These are phyloP conservation scores for Raja brachyura DNA, from an alignment of 2,113 vertebrate species.

Conservation along the genomic window DNA sequence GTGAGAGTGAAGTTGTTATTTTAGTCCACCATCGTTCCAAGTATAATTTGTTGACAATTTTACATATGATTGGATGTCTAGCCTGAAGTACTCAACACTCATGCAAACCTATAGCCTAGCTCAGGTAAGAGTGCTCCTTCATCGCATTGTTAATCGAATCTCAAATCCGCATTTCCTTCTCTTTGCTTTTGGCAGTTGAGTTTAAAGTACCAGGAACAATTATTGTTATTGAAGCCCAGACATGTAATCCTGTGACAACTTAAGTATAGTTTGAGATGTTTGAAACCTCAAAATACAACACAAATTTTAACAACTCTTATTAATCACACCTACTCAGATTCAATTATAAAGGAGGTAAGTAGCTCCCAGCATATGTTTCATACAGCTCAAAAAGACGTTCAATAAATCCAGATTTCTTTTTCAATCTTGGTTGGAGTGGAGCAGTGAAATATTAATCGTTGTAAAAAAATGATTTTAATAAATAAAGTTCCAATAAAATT, in stretches of 20 bases:
- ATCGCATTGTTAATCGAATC: neutral
- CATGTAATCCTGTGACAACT: neutral
- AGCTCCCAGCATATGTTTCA: neutral
- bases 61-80: neutral
- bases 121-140: neutral
- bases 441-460: conserved; percentile 17
- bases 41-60: neutral
- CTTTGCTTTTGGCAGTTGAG: neutral
- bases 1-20: neutral
- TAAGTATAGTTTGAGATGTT: neutral
- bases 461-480: neutral
- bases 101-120: neutral
- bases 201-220: neutral
- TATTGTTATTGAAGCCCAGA: neutral
- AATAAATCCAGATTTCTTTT: neutral
- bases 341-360: neutral
- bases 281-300: neutral
- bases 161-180: neutral
- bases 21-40: no score
- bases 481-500: neutral
- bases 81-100: neutral
- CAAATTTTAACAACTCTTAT: conserved; percentile 12
- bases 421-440: neutral
- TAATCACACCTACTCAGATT: conserved; percentile 12
- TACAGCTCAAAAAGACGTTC: neutral